Conservation (phyloP, 35 echinoderm and acorn worm species). For the Eucidaris tribuloides region DNA sequence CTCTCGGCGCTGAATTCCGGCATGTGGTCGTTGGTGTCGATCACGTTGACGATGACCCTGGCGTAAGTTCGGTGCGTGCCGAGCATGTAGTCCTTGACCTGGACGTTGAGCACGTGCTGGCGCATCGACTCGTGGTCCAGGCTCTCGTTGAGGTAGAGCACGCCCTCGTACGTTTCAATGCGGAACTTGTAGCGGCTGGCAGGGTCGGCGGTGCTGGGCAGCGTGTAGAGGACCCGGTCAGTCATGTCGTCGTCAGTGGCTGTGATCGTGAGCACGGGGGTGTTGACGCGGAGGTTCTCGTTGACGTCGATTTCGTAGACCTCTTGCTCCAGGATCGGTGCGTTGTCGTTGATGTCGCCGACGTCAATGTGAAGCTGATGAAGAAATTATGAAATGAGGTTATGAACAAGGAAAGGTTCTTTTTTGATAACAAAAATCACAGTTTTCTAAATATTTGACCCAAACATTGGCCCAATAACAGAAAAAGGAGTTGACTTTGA, state of each 20-base stretch:
- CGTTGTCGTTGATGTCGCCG: constrained; percentile 76
- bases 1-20: constrained; percentile 64
- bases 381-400: too few relatives aligned
- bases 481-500: too few relatives aligned
- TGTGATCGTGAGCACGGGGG: constrained; percentile 33
- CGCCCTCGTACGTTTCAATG: constrained; percentile 55
- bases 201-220: constrained; percentile 42
- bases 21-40: constrained; percentile 90
- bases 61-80: constrained; percentile 58
- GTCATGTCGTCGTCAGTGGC: constrained; percentile 62
- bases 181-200: constrained; percentile 56
- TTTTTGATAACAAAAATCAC: too few relatives aligned
- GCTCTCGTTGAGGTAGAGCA: constrained; percentile 36
- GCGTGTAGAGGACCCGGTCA: constrained; percentile 59
- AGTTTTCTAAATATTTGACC: too few relatives aligned
- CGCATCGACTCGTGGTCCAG: constrained; percentile 81
- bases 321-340: constrained; percentile 67
- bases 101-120: constrained; percentile 64
- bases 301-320: constrained; percentile 64
- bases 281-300: constrained; percentile 51
- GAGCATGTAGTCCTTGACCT: constrained; percentile 60
- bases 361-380: constrained; percentile 55
- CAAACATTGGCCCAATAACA: too few relatives aligned
- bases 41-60: constrained; percentile 63
- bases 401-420: too few relatives aligned